Evolutionary conservation across 2,113 vertebrate species (phyloP).

Genomic region (Panthera uncia): DNA sequence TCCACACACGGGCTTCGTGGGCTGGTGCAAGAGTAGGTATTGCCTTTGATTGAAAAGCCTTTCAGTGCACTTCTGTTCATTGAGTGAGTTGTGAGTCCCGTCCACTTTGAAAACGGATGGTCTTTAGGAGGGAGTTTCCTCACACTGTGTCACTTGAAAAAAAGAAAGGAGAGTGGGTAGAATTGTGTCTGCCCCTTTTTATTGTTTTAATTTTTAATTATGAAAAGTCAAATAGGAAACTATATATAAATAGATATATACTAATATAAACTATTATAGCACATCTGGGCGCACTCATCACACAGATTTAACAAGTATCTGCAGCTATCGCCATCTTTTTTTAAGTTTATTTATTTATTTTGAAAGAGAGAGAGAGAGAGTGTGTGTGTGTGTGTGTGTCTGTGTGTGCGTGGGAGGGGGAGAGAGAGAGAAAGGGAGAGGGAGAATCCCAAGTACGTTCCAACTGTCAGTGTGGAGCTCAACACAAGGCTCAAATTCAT

Average conservation of each 20-base stretch:
- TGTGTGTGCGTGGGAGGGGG: too few relatives aligned
- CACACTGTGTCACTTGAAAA: background rate
- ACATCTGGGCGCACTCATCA: background rate
- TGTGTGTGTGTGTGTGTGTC: too few relatives aligned
- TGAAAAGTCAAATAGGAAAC: background rate
- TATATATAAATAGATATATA: background rate
- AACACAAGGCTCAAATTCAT: too few relatives aligned
- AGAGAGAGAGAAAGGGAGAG: too few relatives aligned
- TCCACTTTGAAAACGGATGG: background rate
- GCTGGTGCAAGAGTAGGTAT: accelerated
- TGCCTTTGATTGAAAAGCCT: background rate
- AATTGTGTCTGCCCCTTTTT: background rate
- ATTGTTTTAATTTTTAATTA: background rate
- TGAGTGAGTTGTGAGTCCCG: background rate
- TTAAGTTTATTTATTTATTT: background rate
- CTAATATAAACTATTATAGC: background rate
- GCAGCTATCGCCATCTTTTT: background rate
- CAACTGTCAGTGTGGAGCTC: too few relatives aligned
- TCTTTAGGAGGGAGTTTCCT: background rate
- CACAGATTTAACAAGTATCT: background rate
- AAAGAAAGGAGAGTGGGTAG: background rate
- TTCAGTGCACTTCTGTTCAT: background rate
- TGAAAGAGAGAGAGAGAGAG: too few relatives aligned
- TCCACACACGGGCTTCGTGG: accelerated
- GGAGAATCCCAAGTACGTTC: too few relatives aligned